Base-by-base conservation (phyloP, 2,797 vertebrate species). In the Semaprochilodus insignis region DNA sequence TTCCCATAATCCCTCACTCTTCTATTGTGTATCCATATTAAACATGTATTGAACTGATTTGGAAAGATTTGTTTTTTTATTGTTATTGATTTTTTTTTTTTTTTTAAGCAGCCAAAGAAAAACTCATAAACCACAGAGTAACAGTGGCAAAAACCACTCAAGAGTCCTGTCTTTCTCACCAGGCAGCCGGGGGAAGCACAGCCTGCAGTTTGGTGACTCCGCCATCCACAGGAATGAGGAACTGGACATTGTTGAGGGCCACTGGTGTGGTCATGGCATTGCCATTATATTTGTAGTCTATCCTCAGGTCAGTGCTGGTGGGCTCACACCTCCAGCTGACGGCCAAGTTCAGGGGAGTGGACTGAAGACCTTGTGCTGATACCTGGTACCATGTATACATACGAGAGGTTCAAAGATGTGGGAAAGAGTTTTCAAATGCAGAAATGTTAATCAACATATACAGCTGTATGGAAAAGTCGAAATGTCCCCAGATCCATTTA, bases 221-320 rank as follows among this genome's bases (percentile, higher is more conserved):
- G 88, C 98, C 98, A 0, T 99, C 97, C 0, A 99, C 88, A 0
- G 97, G 97, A 83, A 97, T 93, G 17, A 99, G 95, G 91, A 99
- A 99, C 93, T 99, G 98, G 84, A 99, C 97, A 0, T 99, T 99
- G 94, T 99, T 98, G 57, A 99, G 97, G 74, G 97, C 97, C 60
- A 96, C 95, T 0, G 97, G 93, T 0, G 96, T 93, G 1, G 96
- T 91, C 97, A 99, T 99, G 77, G 97, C 96, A 21, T 96, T 97
- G 0, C 94, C 94, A 65, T 99, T 98, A 93, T 99, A 99, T 86
- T 99, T 99, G 92, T 98, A 99, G 94, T 99, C 98, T 88, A 99
- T 97, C 89, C 98, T 96, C 86, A 99, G 95, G 93, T 99, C 97
- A 6, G 98, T 99, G 94, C 96, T 98, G 87, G 94, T 92, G 59